Base-by-base conservation (phyloP, 2,888 invertebrate genomes). In the Sinopyrophorus schimmeli region DNA sequence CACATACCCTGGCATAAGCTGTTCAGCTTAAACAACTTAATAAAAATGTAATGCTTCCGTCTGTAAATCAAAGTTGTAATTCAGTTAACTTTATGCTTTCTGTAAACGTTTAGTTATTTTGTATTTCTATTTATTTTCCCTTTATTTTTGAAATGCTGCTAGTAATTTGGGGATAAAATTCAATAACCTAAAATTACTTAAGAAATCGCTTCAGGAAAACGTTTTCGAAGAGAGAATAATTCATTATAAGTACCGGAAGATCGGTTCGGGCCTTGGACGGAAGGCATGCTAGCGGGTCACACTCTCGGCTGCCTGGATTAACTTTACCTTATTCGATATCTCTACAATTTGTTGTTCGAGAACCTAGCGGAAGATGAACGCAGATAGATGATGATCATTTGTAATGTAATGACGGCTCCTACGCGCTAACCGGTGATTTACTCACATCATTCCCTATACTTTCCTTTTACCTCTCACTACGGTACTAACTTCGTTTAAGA, bases 351-450 rank as follows among this genome's bases (percentile, higher is more conserved):
- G 64, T 64, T 64, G 60, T 52, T 50, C 43, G 50, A 49, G 55
- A 46, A 55, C 60, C 55, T 57, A 62, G 57, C 62, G 63, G 65
- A 67, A 67, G 67, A 64, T 59, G 64, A 62, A 67, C 64, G 60
- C 62, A 64, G 67, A 69, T 65, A 67, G 61, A 69, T 69, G 64
- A 59, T 58, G 62, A 62, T 63, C 67, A 67, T 70, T 68, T 69
- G 70, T 69, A 68, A 68, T 64, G 63, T 65, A 67, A 68, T 65
- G 69, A 69, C 66, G 66, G 63, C 58, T 57, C 61, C 59, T 59
- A 59, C 61, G 64, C 60, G 62, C 67, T 65, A 66, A 65, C 65
- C 63, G 67, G 65, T 67, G 70, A 70, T 69, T 69, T 67, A 67
- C 67, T 64, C 64, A 57, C 65, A 67, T 68, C 68, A 68, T 35